Percentiles rank a stretch among this genome's conserved stretches.
These are phyloP conservation scores for Rhynchonycteris naso DNA, from an alignment of 2,797 vertebrate species.

Conservation along the genomic window DNA sequence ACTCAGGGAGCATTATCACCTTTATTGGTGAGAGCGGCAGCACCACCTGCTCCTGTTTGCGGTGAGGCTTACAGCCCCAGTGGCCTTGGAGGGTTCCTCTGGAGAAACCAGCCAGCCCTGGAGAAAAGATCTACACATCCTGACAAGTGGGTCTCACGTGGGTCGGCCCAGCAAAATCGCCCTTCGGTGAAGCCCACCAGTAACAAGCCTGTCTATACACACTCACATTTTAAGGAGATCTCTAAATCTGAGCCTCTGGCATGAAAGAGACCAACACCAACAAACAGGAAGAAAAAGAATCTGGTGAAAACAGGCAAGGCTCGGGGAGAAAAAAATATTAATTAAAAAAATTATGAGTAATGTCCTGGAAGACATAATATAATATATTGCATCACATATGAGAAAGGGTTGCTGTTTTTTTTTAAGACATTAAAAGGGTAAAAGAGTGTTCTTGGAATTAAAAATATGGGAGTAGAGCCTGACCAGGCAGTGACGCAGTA, in stretches of 20 bases:
- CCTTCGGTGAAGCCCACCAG: neutral
- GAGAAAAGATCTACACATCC: neutral
- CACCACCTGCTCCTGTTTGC: too few species aligned
- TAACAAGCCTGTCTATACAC: neutral
- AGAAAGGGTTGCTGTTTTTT: neutral
- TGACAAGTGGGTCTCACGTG: neutral
- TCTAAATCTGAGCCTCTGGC: neutral
- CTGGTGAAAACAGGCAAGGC: neutral
- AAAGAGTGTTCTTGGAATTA: neutral
- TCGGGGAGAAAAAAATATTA: neutral
- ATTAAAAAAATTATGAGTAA: neutral
- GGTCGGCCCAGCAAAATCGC: neutral
- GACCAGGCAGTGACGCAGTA: too few species aligned
- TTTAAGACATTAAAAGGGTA: neutral
- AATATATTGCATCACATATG: neutral
- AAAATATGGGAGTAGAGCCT: neutral
- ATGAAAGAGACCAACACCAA: conserved; percentile 8
- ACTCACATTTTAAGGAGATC: neutral
- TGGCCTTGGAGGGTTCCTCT: accelerated
- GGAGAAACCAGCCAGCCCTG: neutral
- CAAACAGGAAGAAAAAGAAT: neutral
- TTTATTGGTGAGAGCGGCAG: neutral
- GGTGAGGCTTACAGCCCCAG: neutral
- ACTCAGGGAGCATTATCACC: neutral
- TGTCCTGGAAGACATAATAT: neutral